Percentiles rank a stretch among this genome's conserved stretches.
These are phyloP conservation scores for Nemotelus nigrinus DNA, from an alignment of 2,888 invertebrate species.

Conservation along the genomic window DNA sequence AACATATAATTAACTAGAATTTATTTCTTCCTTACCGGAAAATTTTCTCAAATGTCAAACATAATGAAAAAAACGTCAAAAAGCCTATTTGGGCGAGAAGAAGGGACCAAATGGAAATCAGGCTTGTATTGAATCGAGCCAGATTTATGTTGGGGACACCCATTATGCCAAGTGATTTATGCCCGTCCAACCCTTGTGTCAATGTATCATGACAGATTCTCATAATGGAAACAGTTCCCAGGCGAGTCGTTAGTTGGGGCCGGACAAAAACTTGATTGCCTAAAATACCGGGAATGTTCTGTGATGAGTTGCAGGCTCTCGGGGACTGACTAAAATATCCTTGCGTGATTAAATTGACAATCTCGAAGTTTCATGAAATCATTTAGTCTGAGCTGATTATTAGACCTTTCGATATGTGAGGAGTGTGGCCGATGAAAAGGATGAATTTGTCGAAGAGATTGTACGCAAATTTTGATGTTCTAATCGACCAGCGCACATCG, in stretches of 20 bases:
- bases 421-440: not conserved
- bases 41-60: too few species aligned
- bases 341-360: conserved; percentile 31
- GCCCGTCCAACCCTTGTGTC: conserved; percentile 13
- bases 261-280: not conserved
- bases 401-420: conserved; percentile 14
- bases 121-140: not conserved
- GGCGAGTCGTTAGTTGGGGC: conserved; percentile 47
- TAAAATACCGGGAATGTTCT: conserved; percentile 7
- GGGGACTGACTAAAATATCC: conserved; percentile 11
- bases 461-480: too few species aligned
- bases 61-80: too few species aligned
- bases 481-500: too few species aligned
- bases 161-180: conserved; percentile 35
- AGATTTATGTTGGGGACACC: not conserved
- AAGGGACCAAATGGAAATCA: too few species aligned
- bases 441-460: not conserved
- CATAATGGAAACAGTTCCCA: conserved; percentile 57
- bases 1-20: too few species aligned
- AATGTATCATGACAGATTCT: conserved; percentile 56
- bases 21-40: too few species aligned
- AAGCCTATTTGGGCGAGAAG: too few species aligned
- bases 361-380: conserved; percentile 6
- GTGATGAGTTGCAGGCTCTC: conserved; percentile 1
- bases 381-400: conserved; percentile 4